Base-by-base conservation (phyloP, 2,888 invertebrate species). In the Pseudococcus longispinus region DNA sequence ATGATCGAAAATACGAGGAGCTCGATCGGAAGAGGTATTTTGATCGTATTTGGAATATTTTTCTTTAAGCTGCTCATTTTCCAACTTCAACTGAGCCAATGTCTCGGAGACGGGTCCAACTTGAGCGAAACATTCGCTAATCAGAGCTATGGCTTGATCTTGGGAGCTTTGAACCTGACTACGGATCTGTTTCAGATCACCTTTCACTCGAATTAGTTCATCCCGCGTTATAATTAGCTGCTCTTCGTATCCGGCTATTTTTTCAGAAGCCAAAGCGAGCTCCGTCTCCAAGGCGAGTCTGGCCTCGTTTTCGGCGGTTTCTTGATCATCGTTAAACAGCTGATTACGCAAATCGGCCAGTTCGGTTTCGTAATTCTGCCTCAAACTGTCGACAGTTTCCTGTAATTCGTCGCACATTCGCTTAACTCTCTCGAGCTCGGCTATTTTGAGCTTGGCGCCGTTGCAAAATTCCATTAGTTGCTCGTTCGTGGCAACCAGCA, bases 361-460 rank as follows among this genome's bases (percentile, higher is more conserved):
- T 42, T 80, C 77, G 5, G 20, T 80, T 80, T 80, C 77, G 42
- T 80, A 80, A 42, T 26, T 80, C 20, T 37, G 0, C 1, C 77
- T n/a, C 9, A 80, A 42, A 8, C 18, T 37, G 29, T 80, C 42
- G 42, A 80, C 42, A 9, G 77, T 80, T 26, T 80, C 29, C 20
- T 80, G 77, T 20, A 80, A 13, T 4, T 80, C 77, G 77, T 80
- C 77, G 77, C 37, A 80, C 77, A 80, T 80, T 20, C 77, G 11
- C 13, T 80, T 37, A 20, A 80, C 77, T 20, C 42, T 42, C 20
- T 80, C 77, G 26, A 80, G 42, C 42, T 80, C 77, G 42, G n/a
- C 77, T 20, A 80, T 80, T 80, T 80, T 80, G 0, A 11, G 20
- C 11, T 80, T 80, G 18, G 77, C 77, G 20, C 42, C n/a, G 37